Evolutionary conservation across 2,113 vertebrate genomes (phyloP).

Genomic region (Mixornis gularis): DNA sequence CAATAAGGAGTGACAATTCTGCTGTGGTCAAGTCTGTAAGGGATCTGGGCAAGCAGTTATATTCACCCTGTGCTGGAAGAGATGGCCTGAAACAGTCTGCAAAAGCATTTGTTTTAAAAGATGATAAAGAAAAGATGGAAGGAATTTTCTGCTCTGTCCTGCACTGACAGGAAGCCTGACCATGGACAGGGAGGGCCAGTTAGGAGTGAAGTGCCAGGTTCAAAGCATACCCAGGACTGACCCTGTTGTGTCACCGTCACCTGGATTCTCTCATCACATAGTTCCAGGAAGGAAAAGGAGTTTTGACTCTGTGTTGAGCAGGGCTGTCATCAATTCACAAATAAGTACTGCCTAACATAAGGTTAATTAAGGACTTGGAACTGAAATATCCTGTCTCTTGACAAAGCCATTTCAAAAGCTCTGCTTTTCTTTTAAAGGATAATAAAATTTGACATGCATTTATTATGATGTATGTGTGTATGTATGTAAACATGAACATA

Average conservation of each 20-base stretch:
- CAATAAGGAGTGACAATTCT: neutral
- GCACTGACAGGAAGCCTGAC: neutral
- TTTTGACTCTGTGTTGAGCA: neutral
- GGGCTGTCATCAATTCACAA: neutral
- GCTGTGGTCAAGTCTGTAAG: neutral
- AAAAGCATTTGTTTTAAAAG: neutral
- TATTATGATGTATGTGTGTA: neutral
- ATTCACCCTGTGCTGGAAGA: neutral
- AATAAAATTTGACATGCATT: neutral
- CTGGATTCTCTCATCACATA: neutral
- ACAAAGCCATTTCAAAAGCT: neutral
- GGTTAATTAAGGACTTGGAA: neutral
- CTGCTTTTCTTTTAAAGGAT: neutral
- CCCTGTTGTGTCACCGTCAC: neutral
- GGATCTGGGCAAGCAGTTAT: neutral
- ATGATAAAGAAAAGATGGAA: neutral
- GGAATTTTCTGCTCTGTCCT: neutral
- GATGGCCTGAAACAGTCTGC: neutral
- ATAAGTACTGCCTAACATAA: neutral
- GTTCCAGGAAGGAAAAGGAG: neutral
- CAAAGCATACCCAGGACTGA: rapidly evolving
- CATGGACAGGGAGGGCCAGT: neutral
- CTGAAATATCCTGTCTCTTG: neutral
- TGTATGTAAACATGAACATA: neutral
- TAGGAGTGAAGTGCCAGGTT: neutral